phyloP scores from a whole-genome alignment of 2,888 invertebrate species.

The Pseudeuparius sepicola region DNA sequence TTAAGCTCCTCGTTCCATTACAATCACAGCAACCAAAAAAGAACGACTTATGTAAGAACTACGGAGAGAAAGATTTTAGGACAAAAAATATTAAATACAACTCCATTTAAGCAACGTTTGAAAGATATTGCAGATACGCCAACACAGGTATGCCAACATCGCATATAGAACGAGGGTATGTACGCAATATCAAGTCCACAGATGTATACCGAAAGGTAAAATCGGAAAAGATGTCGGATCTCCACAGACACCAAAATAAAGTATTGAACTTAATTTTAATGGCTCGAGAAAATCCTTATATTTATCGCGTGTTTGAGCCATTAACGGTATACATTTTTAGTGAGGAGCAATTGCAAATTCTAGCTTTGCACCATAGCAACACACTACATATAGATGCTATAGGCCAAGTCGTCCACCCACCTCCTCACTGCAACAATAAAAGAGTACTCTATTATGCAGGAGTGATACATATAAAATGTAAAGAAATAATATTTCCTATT shows the following conservation, averaged over 20 bases:
- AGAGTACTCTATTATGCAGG: conserved; percentile 10
- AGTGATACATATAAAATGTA: no score
- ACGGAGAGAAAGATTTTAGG: not conserved
- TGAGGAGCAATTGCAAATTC: conserved; percentile 5
- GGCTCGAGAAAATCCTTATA: conserved; percentile 6
- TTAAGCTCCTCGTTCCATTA: not conserved
- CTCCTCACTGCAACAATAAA: conserved; percentile 5
- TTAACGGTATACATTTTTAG: conserved; percentile 3
- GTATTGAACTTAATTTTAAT: conserved; percentile 5
- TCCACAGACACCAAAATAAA: conserved; percentile 2
- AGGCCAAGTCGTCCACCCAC: conserved; percentile 6
- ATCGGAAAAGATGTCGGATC: not conserved
- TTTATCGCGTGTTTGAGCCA: conserved; percentile 5
- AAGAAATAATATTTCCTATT: conserved; percentile 2
- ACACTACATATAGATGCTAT: conserved; percentile 7
- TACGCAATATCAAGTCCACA: conserved; percentile 2
- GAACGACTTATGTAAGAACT: not conserved
- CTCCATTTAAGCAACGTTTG: conserved; percentile 2
- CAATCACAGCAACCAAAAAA: not conserved
- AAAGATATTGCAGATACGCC: not conserved
- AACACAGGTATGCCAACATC: no score
- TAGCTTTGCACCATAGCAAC: no score
- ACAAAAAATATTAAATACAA: not conserved
- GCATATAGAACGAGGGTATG: not conserved
- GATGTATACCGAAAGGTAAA: not conserved